Evolutionary conservation across 2,113 vertebrate genomes (phyloP), one percentile per base, ranked within the genome.

Genomic region (Meleagris gallopavo): DNA sequence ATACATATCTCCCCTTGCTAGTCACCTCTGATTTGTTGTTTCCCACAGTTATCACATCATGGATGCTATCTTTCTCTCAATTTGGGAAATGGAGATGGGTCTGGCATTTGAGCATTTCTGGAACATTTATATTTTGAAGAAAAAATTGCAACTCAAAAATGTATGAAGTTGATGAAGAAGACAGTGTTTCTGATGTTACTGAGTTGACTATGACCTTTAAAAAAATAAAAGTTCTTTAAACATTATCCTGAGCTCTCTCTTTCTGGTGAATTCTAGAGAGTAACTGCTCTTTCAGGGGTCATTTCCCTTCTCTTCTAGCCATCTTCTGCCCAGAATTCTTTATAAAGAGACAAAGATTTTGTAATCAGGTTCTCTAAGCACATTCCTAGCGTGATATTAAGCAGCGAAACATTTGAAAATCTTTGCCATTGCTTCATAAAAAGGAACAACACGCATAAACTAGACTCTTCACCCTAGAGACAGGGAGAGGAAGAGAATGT

Each of bases 11-110:
- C 5, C 25, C 22, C 6, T 13, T 19, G 1, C 6, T 60, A 18
- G 4, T 50, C 83, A 93, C 83, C 86, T 96, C 62, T 48, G 86
- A 92, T 57, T 86, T 75, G 36, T 94, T 97, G 48, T 92, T 97
- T 96, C 88, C 89, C 0, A 8, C 61, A 0, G 27, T 72, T 34
- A 67, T 86, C 0, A 38, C 83, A 0, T 87, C 77, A 62, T 75
- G 81, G 6, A 60, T 22, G 13, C 12, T 8, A 17, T 50, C 32
- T 20, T 77, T 43, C 41, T 61, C 25, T 70, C 25, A 19, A 2
- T 38, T 55, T 50, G 40, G 34, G 10, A 80, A 84, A 50, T 27
- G 18, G 32, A 4, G 30, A 48, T 0, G 2, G 2, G n/a, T 83
- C 46, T 57, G 34, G 6, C 29, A 25, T 2, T 58, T 77, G 52